phyloP scores from a whole-genome alignment of 1,140 invertebrate genomes.

The Drosophila triauraria region DNA sequence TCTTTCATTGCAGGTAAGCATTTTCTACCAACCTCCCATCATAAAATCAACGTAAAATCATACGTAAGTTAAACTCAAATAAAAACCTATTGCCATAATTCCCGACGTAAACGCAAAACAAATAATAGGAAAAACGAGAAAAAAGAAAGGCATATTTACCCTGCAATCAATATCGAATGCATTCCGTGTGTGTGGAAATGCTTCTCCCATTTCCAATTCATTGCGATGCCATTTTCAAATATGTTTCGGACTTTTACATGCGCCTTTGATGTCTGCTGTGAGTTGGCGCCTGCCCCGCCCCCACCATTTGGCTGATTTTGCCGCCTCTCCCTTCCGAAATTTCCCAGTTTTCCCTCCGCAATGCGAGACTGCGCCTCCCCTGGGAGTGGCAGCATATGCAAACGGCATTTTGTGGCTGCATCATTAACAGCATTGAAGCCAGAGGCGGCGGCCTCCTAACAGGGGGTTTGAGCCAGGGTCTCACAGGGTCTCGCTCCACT shows the following conservation, averaged over 20 bases:
- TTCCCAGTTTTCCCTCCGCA: not conserved
- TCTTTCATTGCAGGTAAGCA: constrained; percentile 43
- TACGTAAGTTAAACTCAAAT: constrained; percentile 15
- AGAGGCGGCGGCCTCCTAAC: not conserved
- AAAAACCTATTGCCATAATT: not conserved
- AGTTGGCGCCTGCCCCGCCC: constrained; percentile 30
- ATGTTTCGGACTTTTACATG: constrained; percentile 58
- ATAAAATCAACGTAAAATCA: not conserved
- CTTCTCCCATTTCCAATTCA: constrained; percentile 57
- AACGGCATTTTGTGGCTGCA: constrained; percentile 80
- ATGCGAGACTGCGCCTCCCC: constrained; percentile 10
- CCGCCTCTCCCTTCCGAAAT: constrained; percentile 1
- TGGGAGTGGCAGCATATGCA: constrained; percentile 73
- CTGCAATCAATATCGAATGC: constrained; percentile 42
- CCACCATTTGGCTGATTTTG: not conserved
- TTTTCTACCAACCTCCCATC: not conserved
- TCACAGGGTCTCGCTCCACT: constrained; percentile 1
- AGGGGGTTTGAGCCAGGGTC: not conserved
- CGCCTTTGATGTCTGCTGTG: constrained; percentile 63
- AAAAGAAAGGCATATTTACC: constrained; percentile 31
- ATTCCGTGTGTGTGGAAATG: constrained; percentile 41
- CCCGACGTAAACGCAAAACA: constrained; percentile 15
- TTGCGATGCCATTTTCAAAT: constrained; percentile 58
- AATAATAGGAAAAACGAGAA: constrained; percentile 2
- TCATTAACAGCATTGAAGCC: constrained; percentile 66